Evolutionary conservation across 2,888 invertebrate species (phyloP), one percentile per base, ranked within the genome.

Genomic region (Chesias legatella): DNA sequence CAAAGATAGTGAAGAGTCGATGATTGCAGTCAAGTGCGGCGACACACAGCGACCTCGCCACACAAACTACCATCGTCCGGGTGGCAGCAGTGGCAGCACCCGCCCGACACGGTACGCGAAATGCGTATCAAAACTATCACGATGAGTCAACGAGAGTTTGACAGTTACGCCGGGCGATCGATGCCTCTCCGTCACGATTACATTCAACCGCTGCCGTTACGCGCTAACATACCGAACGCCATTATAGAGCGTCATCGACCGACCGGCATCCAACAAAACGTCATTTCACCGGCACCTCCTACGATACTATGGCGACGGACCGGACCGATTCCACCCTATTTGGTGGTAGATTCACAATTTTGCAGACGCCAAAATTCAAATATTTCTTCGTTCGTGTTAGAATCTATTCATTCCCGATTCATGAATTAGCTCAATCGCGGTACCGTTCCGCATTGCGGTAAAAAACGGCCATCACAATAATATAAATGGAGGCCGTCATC

Each of bases 381-480:
- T 53, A 49, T 47, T 46, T 52, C 52, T 50, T 55, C 44, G 34
- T 44, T 37, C 32, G 48, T 53, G 42, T 53, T 49, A 44, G 47
- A 42, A 45, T 56, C 41, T 41, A 51, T 55, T 51, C 49, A 53
- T 57, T 51, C 50, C 54, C 47, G 43, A 53, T 61, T 51, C 54
- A 59, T 52, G 53, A 56, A 51, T 49, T 58, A 60, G 60, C 63
- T 66, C 56, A 55, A 55, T 58, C 57, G 70, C 66, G 68, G 63
- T 51, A 62, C 49, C 64, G 63, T 78, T 81, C 88, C 82, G 88
- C 88, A 89, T 73, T 89, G 88, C 88, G 88, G 88, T 86, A 88
- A 88, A 88, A 85, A 80, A 81, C 80, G 83, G 81, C 81, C 83
- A 81, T 84, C 85, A 83, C 80, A 88, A 88, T 88, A 85, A 82